phyloP scores from a whole-genome alignment of 2,797 vertebrate species.

The Dipus sagitta region DNA sequence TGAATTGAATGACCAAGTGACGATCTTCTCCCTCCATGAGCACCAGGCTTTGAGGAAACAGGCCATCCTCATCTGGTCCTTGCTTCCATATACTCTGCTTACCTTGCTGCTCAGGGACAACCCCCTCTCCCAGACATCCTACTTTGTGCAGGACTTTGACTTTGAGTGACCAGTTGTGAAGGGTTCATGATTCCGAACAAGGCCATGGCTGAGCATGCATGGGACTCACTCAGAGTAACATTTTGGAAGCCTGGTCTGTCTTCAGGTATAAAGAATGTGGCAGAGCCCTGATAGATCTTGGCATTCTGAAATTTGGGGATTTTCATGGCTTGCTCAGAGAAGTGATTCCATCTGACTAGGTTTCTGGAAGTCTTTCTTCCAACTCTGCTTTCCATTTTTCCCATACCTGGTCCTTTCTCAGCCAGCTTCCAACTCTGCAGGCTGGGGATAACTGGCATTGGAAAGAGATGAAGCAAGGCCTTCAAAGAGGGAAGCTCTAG shows the following conservation, averaged over 20 bases:
- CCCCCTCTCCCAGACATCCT: no score
- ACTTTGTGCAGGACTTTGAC: no score
- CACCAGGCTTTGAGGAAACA: neutral
- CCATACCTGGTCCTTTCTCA: neutral
- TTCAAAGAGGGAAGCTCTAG: neutral
- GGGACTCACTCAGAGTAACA: neutral
- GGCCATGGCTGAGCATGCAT: no score
- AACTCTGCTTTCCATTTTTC: neutral
- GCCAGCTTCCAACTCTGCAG: neutral
- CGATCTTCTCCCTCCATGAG: neutral
- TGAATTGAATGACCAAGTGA: neutral
- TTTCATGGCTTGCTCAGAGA: fast-evolving
- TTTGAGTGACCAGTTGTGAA: neutral
- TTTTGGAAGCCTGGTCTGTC: neutral
- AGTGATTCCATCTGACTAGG: neutral
- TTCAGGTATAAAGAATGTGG: neutral
- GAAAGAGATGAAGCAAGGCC: neutral
- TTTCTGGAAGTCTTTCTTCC: neutral
- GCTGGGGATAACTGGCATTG: neutral
- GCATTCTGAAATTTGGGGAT: neutral
- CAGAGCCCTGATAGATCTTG: neutral
- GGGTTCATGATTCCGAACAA: neutral
- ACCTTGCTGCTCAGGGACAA: no score
- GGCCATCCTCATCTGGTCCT: neutral
- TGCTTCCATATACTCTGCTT: fast-evolving